Conservation (phyloP, 2,888 invertebrate genomes). For the Stegana nigrithorax region DNA sequence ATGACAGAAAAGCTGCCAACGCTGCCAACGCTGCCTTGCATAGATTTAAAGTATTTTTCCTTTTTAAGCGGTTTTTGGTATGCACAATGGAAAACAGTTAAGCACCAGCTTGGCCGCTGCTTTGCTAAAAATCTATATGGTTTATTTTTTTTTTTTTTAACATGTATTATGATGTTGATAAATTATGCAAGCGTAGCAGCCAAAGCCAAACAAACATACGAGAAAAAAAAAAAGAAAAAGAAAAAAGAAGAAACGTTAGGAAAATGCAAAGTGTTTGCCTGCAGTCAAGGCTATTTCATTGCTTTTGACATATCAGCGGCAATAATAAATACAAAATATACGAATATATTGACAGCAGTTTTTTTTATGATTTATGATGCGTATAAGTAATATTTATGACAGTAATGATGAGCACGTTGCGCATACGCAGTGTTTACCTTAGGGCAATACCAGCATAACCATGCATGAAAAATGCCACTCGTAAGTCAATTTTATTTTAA, state of each 20-base stretch:
- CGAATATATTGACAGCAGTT: constrained; percentile 53
- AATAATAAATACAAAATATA: too few species aligned
- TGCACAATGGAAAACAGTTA: too few species aligned
- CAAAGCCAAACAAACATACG: constrained; percentile 32
- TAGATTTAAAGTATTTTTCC: too few species aligned
- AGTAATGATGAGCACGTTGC: constrained; percentile 44
- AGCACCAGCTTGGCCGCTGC: too few species aligned
- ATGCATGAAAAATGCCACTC: constrained; percentile 1
- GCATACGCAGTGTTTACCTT: constrained; percentile 33
- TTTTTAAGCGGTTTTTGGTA: too few species aligned
- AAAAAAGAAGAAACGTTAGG: constrained; percentile 40
- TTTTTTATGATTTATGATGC: constrained; percentile 54
- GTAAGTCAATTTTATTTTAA: neutral
- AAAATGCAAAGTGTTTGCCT: too few species aligned
- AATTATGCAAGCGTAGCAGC: too few species aligned
- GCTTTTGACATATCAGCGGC: constrained; percentile 53
- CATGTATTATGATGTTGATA: too few species aligned
- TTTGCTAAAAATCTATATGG: too few species aligned
- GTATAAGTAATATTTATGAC: constrained; percentile 51
- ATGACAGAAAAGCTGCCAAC: constrained; percentile 37
- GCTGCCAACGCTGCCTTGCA: too few species aligned
- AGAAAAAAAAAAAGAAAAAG: constrained; percentile 1
- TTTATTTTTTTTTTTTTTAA: too few species aligned
- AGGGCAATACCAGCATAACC: too few species aligned
- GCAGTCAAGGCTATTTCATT: constrained; percentile 40